Evolutionary conservation across 2,888 invertebrate species (phyloP), one percentile per base, ranked within the genome.

Genomic region (Drosophila helvetica): DNA sequence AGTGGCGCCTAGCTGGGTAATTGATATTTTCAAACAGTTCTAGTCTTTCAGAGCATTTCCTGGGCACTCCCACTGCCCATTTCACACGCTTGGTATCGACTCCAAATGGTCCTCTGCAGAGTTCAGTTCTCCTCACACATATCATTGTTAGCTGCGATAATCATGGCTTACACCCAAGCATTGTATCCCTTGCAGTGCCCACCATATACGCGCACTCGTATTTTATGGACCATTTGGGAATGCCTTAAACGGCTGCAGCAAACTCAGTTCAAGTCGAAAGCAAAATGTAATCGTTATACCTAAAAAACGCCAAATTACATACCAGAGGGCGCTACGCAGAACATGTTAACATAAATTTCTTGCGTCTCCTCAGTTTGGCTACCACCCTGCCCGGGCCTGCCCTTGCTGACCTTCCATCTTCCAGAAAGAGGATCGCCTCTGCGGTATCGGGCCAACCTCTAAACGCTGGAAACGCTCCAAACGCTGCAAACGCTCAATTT

Each of bases 311-410:
- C 79, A 90, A 90, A 90, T 90, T 90, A 90, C 81, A 90, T 79
- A 90, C 90, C 84, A 83, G 90, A 84, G 90, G 90, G 90, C 86
- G 86, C 86, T 86, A 89, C 88, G 89, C 86, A 88, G 76, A 58
- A 63, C 88, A 86, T 89, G 89, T 86, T 88, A 89, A 89, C 89
- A 86, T 86, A 88, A 86, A 89, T 86, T 86, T 89, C 74, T 76
- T 85, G 89, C 71, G 72, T 73, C 79, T 84, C 79, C 71, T 73
- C 74, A 71, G 79, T 71, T 62, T 25, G 64, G 52, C 25, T 38
- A n/a, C 38, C 38, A 38, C 22, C n/a, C 15, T n/a, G 46, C 12
- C 45, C 33, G 18, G 6, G 17, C 3, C 19, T 15, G 52, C n/a
- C n/a, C 47, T 25, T 19, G 22, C 33, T 50, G 58, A 62, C 46